Conservation (phyloP, 1,140 invertebrate genomes). For the Steinernema khuongi region DNA sequence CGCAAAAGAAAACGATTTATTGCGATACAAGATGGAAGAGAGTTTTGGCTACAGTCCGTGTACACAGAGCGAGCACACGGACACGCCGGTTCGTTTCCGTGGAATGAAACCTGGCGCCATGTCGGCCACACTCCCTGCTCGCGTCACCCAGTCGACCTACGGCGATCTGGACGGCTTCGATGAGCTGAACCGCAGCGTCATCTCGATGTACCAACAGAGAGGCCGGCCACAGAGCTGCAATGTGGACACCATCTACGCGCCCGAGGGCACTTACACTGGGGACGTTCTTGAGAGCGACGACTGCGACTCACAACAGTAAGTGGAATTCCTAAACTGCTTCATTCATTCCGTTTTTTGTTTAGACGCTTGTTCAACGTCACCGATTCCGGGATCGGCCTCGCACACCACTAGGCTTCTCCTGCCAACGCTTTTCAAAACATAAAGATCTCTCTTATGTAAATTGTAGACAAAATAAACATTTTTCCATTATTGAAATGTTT, state of each 20-base stretch:
- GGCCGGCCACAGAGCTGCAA: constrained; percentile 5
- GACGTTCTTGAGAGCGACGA: not conserved
- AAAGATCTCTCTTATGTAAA: no score
- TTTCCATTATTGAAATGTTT: no score
- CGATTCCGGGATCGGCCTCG: not conserved
- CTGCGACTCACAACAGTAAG: not conserved
- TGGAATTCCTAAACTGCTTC: not conserved
- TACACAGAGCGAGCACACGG: not conserved
- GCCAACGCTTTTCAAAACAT: no score
- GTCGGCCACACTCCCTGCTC: not conserved
- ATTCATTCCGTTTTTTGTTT: not conserved
- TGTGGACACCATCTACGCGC: constrained; percentile 3
- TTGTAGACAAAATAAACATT: no score
- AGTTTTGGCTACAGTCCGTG: not conserved
- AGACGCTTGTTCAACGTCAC: not conserved
- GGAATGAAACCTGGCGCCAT: not conserved
- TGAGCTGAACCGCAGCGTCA: not conserved
- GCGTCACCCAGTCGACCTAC: not conserved
- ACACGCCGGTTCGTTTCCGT: not conserved
- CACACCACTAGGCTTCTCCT: not conserved
- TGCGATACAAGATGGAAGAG: not conserved
- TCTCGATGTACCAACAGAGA: not conserved
- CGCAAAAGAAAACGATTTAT: not conserved
- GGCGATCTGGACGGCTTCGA: not conserved
- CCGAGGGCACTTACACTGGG: not conserved